Evolutionary conservation across 2,797 vertebrate species (phyloP), one percentile per base, ranked within the genome.

Genomic region (Champsocephalus esox): DNA sequence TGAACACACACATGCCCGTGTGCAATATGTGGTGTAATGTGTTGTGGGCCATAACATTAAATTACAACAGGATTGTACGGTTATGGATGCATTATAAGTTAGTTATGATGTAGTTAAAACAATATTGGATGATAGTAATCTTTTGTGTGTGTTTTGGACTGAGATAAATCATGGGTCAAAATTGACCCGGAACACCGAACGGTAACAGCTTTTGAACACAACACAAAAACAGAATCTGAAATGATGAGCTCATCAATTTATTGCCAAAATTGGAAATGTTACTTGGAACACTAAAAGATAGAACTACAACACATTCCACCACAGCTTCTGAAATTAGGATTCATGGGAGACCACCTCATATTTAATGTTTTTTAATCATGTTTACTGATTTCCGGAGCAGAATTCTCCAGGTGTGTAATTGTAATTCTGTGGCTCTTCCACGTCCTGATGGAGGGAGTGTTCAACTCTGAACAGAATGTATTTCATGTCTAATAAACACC

Each of bases 381-480:
- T 92, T 91, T 89, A 88, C 87, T 87, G 84, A 91, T 83, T 85
- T 77, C 75, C 52, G 56, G 63, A 60, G 79, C 84, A 67, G 80
- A 91, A 84, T 87, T 91, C 84, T 89, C 92, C 91, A 88, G 86
- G 87, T 92, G 91, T 93, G 87, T 92, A 92, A 92, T 91, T 94
- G 90, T 82, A 76, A 87, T 91, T 91, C 82, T 83, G 78, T 81
- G 78, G 51, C 75, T 85, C 82, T 83, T 85, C 69, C 70, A 73
- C 84, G 65, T 89, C 84, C 73, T 81, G 72, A 85, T 74, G 77
- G 73, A 77, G 81, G 73, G 65, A 77, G 76, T 66, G 77, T 84
- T 86, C 80, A 77, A 86, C 85, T 88, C 82, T 72, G 84, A 90
- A 79, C 75, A 81, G 69, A 90, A 90, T 92, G 80, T 81, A 85